Conservation (phyloP, 2,113 vertebrate genomes). For the zebrafish (Danio rerio) region GRCz12tu NC_133194.1:9790501-9791000, state of each 20-base stretch:
- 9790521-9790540: conserved; percentile 51
- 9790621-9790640: conserved; percentile 41
- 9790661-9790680: conserved; percentile 61
- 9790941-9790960: too few relatives aligned
- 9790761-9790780: not conserved
- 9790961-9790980: too few relatives aligned
- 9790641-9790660: conserved; percentile 53
- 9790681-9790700: conserved; percentile 46
- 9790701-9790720: conserved; percentile 50
- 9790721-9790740: conserved; percentile 60
- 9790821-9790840: not conserved
- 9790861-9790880: conserved; percentile 16
- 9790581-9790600: conserved; percentile 36
- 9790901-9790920: too few relatives aligned
- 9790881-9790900: not conserved
- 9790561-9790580: conserved; percentile 43
- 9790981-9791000: too few relatives aligned
- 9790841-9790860: conserved; percentile 13
- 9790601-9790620: conserved; percentile 52
- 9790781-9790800: not conserved
- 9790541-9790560: conserved; percentile 1
- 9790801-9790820: conserved; percentile 1
- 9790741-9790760: conserved; percentile 11
- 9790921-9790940: too few relatives aligned
- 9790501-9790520: conserved; percentile 64